Percentiles rank a stretch among this genome's conserved stretches.
These are phyloP conservation scores for Carassius gibelio DNA, from an alignment of 2,113 vertebrate species.

Conservation along the genomic window DNA sequence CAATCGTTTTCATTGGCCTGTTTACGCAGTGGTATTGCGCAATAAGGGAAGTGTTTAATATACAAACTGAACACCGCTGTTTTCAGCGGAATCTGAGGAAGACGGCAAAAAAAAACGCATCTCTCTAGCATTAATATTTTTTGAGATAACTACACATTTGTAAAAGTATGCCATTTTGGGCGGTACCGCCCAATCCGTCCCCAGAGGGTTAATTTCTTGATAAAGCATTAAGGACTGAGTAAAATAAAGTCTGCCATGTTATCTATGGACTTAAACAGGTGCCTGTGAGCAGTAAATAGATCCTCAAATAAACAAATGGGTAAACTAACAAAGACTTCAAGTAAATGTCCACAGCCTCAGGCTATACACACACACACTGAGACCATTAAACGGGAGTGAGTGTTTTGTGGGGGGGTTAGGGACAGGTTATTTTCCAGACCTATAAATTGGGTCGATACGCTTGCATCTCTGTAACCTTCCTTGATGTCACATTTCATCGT, in stretches of 20 bases:
- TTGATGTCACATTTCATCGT: conserved; percentile 19
- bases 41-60: too few species aligned
- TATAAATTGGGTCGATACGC: conserved; percentile 15
- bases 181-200: too few species aligned
- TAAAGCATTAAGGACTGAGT: background rate
- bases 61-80: too few species aligned
- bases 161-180: too few species aligned
- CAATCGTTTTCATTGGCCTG: too few species aligned
- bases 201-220: conserved; percentile 8
- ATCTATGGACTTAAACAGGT: conserved; percentile 22
- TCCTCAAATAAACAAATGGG: conserved; percentile 9
- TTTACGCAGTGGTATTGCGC: too few species aligned
- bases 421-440: background rate
- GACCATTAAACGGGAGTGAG: background rate
- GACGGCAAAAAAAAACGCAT: too few species aligned
- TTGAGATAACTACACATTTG: too few species aligned
- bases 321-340: conserved; percentile 14
- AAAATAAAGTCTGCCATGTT: background rate
- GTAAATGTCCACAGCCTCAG: background rate
- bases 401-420: background rate
- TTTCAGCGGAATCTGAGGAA: too few species aligned
- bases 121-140: too few species aligned
- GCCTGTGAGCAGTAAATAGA: conserved; percentile 20
- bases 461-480: conserved; percentile 17
- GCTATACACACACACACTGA: background rate